Evolutionary conservation across 1,140 invertebrate genomes (phyloP), one percentile per base, ranked within the genome.

Genomic region (Lepidurus couesii): DNA sequence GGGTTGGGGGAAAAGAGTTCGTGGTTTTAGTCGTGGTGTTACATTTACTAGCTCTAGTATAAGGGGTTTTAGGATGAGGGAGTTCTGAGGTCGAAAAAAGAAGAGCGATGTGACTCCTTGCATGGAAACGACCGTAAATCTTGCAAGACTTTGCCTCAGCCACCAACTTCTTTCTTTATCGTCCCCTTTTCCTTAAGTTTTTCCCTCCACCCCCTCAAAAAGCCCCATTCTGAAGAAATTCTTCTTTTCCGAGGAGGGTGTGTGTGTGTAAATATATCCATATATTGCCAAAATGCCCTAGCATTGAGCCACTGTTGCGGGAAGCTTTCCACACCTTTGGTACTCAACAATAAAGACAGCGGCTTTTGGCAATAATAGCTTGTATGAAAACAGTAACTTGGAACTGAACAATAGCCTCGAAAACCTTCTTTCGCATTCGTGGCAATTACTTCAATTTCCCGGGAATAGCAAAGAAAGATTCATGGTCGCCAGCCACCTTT

Each of bases 111-210:
- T 65, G 53, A 65, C 53, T 65, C 53, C 53, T 65, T 65, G 53
- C 53, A 65, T 65, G 53, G 53, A 65, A 65, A 65, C 53, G 53
- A 65, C 53, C 53, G 53, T 65, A 65, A 65, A 65, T 65, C 53
- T 65, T 65, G 53, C 53, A 65, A 65, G 53, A 65, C 53, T 65
- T 65, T 65, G 16, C 21, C 53, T 65, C 53, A 1, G 16, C 53
- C 45, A 47, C 10, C 45, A 65, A 21, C 53, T 11, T 13, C n/a
- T 65, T 53, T 65, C 21, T 21, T 2, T 65, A 7, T 21, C 7
- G 53, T 2, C 10, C 45, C 7, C 53, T 13, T 7, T 13, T n/a
- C 53, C 53, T 21, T 7, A 21, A 65, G 53, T 21, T 65, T 21
- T 65, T 7, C 5, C 53, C 53, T 21, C 53, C 45, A 47, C 4